Evolutionary conservation across 2,888 invertebrate species (phyloP).

Genomic region (Catocala fraxini): DNA sequence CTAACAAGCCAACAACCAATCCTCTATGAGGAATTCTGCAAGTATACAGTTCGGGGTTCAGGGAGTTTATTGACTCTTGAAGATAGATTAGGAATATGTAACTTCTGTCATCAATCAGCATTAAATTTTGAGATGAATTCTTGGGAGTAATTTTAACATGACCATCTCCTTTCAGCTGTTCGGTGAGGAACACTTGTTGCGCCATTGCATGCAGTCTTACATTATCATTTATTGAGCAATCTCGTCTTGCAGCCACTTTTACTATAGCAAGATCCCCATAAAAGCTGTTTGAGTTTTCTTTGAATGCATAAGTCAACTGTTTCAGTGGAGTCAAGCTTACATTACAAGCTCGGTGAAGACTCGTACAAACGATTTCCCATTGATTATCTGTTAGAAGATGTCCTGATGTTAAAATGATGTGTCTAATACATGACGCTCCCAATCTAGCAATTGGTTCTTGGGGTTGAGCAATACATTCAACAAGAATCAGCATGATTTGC

Average conservation of each 20-base stretch:
- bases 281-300: conserved; percentile 97
- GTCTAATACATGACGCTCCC: conserved; percentile 96
- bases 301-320: conserved; percentile 96
- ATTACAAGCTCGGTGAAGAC: conserved; percentile 94
- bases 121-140: conserved; percentile 78
- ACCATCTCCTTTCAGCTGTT: conserved; percentile 75
- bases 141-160: conserved; percentile 72
- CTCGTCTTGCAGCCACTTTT: conserved; percentile 96
- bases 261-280: conserved; percentile 97
- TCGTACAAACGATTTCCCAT: conserved; percentile 95
- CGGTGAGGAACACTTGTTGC: conserved; percentile 94
- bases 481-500: conserved; percentile 94
- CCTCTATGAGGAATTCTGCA: conserved; percentile 95
- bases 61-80: conserved; percentile 90
- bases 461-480: conserved; percentile 96
- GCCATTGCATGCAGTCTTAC: conserved; percentile 95
- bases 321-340: conserved; percentile 96
- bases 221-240: conserved; percentile 94
- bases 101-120: conserved; percentile 93
- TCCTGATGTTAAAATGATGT: conserved; percentile 94
- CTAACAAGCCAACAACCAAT: conserved; percentile 95
- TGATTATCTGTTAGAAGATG: conserved; percentile 93
- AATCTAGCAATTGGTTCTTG: conserved; percentile 96
- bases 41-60: conserved; percentile 93
- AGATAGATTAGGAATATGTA: conserved; percentile 96